Evolutionary conservation across 2,113 vertebrate genomes (phyloP).

Genomic region (Motacilla alba): DNA sequence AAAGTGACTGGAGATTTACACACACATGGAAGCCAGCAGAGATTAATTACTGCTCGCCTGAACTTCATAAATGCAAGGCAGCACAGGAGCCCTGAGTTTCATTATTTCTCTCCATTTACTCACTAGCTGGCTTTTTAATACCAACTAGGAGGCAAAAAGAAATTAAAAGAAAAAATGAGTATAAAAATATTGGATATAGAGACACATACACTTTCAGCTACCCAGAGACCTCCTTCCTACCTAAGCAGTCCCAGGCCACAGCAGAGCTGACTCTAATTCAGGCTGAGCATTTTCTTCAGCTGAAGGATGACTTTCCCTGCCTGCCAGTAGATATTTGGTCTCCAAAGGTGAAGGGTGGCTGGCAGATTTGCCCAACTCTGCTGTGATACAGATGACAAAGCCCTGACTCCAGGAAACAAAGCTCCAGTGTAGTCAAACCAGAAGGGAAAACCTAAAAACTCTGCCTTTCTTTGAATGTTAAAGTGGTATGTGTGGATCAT

Average conservation of each 20-base stretch:
- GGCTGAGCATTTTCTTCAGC: background rate
- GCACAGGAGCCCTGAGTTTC: background rate
- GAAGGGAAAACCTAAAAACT: background rate
- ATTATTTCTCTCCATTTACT: background rate
- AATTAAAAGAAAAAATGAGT: background rate
- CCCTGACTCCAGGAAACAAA: background rate
- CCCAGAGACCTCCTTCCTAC: background rate
- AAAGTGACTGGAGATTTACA: background rate
- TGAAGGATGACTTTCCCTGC: background rate
- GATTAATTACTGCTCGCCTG: background rate
- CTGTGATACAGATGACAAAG: background rate
- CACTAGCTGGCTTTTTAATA: background rate
- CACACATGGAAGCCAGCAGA: background rate
- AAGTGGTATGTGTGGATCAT: rapidly evolving
- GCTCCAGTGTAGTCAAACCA: background rate
- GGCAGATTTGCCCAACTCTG: background rate
- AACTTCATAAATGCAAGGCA: background rate
- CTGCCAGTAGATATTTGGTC: background rate
- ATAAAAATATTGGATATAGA: background rate
- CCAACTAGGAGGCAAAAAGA: background rate
- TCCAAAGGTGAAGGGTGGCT: conserved; percentile 11
- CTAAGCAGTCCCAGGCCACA: background rate
- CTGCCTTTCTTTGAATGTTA: background rate
- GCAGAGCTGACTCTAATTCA: background rate
- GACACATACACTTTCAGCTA: background rate